Percentiles rank a stretch among this genome's conserved stretches.
phyloP scores from a whole-genome alignment of 2,113 vertebrate genomes.

The Trochalopteron elliotii region DNA sequence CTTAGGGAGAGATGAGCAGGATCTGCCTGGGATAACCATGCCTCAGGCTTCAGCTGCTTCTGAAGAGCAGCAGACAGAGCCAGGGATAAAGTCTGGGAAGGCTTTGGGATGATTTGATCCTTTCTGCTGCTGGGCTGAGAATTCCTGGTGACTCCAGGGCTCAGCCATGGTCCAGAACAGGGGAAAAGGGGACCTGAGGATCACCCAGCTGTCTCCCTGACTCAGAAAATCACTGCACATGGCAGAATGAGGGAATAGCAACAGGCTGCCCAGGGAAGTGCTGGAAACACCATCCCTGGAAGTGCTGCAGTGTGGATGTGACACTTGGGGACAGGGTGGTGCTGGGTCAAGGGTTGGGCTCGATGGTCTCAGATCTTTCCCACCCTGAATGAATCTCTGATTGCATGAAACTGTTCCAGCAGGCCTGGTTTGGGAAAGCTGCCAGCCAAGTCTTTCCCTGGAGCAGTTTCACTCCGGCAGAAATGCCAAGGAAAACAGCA shows the following conservation, averaged over 20 bases:
- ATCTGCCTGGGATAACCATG: background rate
- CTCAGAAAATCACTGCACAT: accelerated
- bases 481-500: background rate
- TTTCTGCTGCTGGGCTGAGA: background rate
- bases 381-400: background rate
- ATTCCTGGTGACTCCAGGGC: background rate
- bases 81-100: background rate
- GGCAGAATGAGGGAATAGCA: background rate
- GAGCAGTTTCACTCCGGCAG: background rate
- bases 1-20: background rate
- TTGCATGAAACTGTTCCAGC: accelerated
- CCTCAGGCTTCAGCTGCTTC: background rate
- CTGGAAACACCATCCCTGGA: background rate
- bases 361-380: background rate
- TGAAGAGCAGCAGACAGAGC: background rate
- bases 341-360: background rate
- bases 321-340: background rate
- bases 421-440: background rate
- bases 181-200: background rate
- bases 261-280: background rate
- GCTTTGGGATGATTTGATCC: background rate
- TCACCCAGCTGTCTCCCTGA: background rate
- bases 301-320: background rate
- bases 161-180: background rate
- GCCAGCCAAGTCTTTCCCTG: background rate